A percentile compares a stretch with the other conserved stretches of the same genome.
Evolutionary conservation across 2,113 vertebrate species (phyloP).

Genomic region (Phalacrocorax brasilianus): DNA sequence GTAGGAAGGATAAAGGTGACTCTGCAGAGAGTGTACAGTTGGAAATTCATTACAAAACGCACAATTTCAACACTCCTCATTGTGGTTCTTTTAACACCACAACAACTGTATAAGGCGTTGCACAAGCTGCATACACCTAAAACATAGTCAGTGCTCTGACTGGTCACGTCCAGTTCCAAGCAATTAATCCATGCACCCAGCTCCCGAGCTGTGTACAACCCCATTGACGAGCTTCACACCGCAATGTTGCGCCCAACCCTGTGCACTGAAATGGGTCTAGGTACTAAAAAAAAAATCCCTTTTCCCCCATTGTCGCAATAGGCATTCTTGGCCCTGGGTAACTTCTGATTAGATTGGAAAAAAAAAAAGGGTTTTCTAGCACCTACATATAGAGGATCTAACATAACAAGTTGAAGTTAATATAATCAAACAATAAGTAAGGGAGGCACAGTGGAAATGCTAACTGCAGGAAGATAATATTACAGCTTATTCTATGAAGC

Average conservation of each 20-base stretch:
- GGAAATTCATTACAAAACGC: background rate
- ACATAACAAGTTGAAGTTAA: background rate
- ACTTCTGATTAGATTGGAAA: background rate
- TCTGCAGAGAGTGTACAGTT: background rate
- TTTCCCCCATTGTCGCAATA: background rate
- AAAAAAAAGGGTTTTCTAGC: background rate
- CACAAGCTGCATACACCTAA: background rate
- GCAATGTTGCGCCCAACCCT: background rate
- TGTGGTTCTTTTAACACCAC: background rate
- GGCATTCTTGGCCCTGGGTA: background rate
- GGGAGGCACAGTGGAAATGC: background rate
- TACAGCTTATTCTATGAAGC: background rate
- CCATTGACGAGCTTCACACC: background rate
- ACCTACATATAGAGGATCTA: background rate
- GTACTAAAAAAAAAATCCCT: background rate
- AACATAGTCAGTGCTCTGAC: background rate
- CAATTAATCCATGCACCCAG: background rate
- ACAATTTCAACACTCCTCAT: background rate
- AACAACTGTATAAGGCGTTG: background rate
- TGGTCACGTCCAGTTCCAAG: background rate
- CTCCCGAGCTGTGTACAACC: background rate
- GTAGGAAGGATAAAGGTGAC: background rate
- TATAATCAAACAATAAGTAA: background rate
- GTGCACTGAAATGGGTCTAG: fast-evolving
- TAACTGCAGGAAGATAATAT: background rate